Base-by-base conservation (phyloP, 2,888 invertebrate species). In the Halictus quadricinctus region DNA sequence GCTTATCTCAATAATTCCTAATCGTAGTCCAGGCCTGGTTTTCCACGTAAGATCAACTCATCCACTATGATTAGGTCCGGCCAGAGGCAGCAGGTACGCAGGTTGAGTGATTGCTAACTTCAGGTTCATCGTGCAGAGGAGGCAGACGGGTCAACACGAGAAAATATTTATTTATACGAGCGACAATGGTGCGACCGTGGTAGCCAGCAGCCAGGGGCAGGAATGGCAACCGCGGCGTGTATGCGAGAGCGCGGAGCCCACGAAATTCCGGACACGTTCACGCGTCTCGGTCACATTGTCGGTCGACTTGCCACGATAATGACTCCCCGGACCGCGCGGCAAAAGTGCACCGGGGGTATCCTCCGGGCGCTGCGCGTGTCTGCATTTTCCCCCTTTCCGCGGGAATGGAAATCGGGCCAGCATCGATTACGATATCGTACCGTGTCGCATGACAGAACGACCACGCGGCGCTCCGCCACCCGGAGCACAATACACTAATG, bases 401-500 rank as follows among this genome's bases (percentile, higher is more conserved):
- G 86, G 85, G 82, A 80, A 92, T 92, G 92, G 88, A 92, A 92
- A 92, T 92, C 88, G 87, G 85, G 81, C 86, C 82, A 74, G 87
- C 91, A 91, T 92, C 92, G 92, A 92, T 92, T 91, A 91, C 92
- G 89, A 88, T 87, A 80, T 48, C 83, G 82, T 12, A 36, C 36
- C 82, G 88, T 85, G 89, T 87, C 82, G 87, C 85, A 74, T 88
- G 83, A 86, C 86, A 76, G 87, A 83, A 76, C 81, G 80, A 48
- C 41, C 80, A 21, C 76, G 76, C 48, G 41, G 41, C n/a, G 74
- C 80, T 81, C 64, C 29, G 36, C 66, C 66, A 29, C 60, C 25
- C 25, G 25, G 60, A 50, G 87, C 87, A 94, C 94, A 94, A 94
- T 94, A 88, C 93, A 89, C 94, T 94, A 94, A 94, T 94, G 94